phyloP scores from a whole-genome alignment of 2,888 invertebrate genomes.

The Lasius fuliginosus region DNA sequence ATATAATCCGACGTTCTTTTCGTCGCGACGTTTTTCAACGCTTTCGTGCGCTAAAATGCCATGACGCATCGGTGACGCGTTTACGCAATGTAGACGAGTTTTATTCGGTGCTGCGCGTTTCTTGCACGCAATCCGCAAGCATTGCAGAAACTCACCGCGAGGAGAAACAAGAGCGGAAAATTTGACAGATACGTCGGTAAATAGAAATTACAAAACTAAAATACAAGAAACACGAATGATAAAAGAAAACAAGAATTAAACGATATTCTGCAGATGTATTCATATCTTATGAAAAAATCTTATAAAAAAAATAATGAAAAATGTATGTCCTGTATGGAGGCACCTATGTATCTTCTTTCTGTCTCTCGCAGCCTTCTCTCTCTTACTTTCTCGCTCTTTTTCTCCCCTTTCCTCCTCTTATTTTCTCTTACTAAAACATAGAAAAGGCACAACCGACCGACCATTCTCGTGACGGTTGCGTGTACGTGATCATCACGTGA shows the following conservation, averaged over 20 bases:
- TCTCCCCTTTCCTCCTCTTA: constrained; percentile 17
- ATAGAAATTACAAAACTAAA: background rate
- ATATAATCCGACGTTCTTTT: constrained; percentile 1
- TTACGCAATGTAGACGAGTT: constrained; percentile 18
- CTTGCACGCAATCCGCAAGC: constrained; percentile 1
- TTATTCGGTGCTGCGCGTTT: background rate
- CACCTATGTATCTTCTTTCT: constrained; percentile 10
- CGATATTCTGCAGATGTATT: background rate
- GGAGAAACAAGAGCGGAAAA: background rate
- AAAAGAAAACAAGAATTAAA: background rate
- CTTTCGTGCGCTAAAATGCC: constrained; percentile 15
- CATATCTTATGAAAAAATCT: background rate
- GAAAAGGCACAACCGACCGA: constrained; percentile 41
- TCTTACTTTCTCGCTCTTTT: constrained; percentile 15
- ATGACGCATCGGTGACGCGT: background rate
- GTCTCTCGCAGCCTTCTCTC: constrained; percentile 8
- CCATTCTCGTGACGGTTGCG: background rate
- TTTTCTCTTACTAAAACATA: constrained; percentile 35
- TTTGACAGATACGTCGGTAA: background rate
- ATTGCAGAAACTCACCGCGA: background rate
- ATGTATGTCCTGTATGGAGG: too few relatives aligned
- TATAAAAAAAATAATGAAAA: background rate
- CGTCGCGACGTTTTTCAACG: constrained; percentile 7
- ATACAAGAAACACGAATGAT: background rate
- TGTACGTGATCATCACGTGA: constrained; percentile 39